Evolutionary conservation across 2,797 vertebrate genomes (phyloP).

Genomic region (Anisognathus igniventris): DNA sequence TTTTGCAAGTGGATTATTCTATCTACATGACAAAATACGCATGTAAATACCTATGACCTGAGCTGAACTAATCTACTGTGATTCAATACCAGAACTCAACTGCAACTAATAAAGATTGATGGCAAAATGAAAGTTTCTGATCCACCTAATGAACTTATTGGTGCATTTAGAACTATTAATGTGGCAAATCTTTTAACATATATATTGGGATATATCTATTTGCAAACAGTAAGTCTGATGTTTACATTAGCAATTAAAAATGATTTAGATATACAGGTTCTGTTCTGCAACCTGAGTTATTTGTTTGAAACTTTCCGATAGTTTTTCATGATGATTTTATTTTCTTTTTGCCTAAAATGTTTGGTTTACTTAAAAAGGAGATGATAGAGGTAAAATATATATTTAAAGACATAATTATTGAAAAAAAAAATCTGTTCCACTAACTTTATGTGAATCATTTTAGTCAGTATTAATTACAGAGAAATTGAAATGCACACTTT

Average conservation of each 20-base stretch:
- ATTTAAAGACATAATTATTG: neutral
- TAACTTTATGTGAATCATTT: neutral
- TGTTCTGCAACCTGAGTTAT: neutral
- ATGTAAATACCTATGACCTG: neutral
- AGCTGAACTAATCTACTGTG: neutral
- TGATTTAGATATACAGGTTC: neutral
- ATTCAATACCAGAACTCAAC: constrained; percentile 18
- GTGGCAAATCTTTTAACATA: neutral
- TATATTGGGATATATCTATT: neutral
- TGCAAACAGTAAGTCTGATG: neutral
- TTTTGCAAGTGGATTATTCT: constrained; percentile 8
- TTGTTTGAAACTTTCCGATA: neutral
- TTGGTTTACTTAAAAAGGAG: neutral
- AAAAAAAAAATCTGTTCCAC: neutral
- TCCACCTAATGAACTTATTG: constrained; percentile 4
- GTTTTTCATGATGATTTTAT: neutral
- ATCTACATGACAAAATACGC: neutral
- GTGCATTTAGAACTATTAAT: constrained; percentile 2
- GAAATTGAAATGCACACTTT: neutral
- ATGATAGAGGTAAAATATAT: neutral
- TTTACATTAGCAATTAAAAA: neutral
- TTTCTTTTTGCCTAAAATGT: neutral
- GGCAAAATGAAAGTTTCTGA: constrained; percentile 25
- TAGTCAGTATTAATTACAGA: neutral
- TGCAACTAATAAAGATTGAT: constrained; percentile 45